Base-by-base conservation (phyloP, 2,888 invertebrate species). In the Chrysopilus asiliformis region DNA sequence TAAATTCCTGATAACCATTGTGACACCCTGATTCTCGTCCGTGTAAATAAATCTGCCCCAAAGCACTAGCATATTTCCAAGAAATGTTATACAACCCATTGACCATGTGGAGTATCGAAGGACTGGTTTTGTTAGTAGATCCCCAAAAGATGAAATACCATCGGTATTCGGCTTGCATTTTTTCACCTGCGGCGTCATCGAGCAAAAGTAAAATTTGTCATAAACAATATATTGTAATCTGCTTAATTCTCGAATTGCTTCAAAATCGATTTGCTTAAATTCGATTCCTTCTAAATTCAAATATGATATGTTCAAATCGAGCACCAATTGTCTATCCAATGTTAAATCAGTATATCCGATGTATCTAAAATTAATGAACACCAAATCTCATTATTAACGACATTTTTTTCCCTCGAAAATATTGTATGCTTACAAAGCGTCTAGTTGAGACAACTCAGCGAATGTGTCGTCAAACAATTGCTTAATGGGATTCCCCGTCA, bases 31-130 rank as follows among this genome's bases (percentile, higher is more conserved):
- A 52, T 76, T 75, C 49, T 77, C 76, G 49, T 74, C 74, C 19
- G 66, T 66, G 36, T 70, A 66, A 8, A 70, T 66, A 41, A 68
- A 68, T 42, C 74, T 64, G 39, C 74, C 74, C 63, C 69, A 72
- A 10, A 79, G 57, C 1, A 79, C 78, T 42, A 75, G 56, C 2
- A 66, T 51, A 48, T 79, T 79, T n/a, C 77, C 75, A 12, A 67
- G 46, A 34, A 71, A 67, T 3, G 76, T 76, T 8, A 73, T 53
- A 14, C 66, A 50, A 3, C 72, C 72, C 53, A 77, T 72, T 25
- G 71, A 53, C 77, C 78, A 78, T 13, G 76, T 70, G 1, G 72
- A 68, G 30, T 68, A 65, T 19, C 76, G 62, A 31, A 77, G 53
- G 9, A 71, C 55, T 8, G 70, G 68, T 43, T 71, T 71, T 27